Base-by-base conservation (phyloP, 37 sponge, comb jelly and placozoan species). In the Halisarca cf. caerulea region DNA sequence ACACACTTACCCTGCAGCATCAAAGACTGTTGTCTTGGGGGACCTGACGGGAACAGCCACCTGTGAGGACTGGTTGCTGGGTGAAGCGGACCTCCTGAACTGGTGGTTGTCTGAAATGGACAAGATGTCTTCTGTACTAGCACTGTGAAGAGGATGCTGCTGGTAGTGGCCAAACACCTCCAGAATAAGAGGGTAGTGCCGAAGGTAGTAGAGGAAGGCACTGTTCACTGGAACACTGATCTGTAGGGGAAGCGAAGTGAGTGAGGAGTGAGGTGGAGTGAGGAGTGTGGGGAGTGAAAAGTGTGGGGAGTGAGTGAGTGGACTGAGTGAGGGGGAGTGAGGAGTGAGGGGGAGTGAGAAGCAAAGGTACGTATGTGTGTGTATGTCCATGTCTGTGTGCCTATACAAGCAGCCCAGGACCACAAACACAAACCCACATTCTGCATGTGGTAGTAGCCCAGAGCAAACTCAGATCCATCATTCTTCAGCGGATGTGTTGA, bases 131-230 rank as follows among this genome's bases (percentile, higher is more conserved):
- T 87, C 89, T 11, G 90, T 87, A 59, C 93, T 93, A 59, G 87
- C 90, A 27, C 74, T 80, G 83, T 93, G 93, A 36, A 94, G 83
- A 2, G 95, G 95, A 62, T 91, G 91, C 20, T 91, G 91, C 39
- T 93, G 94, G 84, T 90, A 91, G 83, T 93, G 97, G 2, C 97
- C 97, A 60, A 93, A 96, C 85, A 93, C 90, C 61, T 96, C 97
- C 36, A 91, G 42, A 78, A 93, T 24, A 33, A 96, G 54, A 6
- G 94, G 94, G n/a, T 85, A 70, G 70, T 72, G 82, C n/a, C 89
- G 68, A 54, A 88, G 80, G 86, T 95, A 92, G 64, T 90, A 43
- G 25, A 94, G 39, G 71, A 94, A 90, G 1, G 79, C 36, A 11
- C 57, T 30, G 38, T 74, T 88, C 78, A 92, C 92, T 57, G 82